Conservation (phyloP, 2,888 invertebrate genomes). For the Dioctria rufipes region DNA sequence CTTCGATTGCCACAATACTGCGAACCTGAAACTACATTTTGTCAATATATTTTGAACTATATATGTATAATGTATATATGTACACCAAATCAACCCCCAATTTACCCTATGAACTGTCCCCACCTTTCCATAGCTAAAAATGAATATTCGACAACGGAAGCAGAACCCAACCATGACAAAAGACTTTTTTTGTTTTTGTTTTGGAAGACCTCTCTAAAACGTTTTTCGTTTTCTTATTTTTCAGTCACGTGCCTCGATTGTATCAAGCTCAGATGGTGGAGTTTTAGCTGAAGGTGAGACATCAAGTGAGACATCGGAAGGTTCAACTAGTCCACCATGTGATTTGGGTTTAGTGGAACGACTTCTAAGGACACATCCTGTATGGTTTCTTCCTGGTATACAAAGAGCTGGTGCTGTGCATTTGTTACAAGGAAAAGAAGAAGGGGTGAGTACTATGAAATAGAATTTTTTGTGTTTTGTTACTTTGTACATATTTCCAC, state of each 20-base stretch:
- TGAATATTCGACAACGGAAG: constrained; percentile 20
- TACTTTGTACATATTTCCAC: not conserved
- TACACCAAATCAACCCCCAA: not conserved
- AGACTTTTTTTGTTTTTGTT: not conserved
- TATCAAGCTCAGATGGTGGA: constrained; percentile 74
- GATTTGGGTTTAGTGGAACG: constrained; percentile 90
- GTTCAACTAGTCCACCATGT: constrained; percentile 79
- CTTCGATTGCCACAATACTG: constrained; percentile 47
- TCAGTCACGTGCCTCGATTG: constrained; percentile 71
- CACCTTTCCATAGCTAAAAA: not conserved
- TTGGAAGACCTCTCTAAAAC: constrained; percentile 18
- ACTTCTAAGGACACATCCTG: constrained; percentile 91
- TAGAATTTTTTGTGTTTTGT: not conserved
- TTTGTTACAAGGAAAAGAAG: constrained; percentile 92
- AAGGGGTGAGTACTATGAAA: constrained; percentile 79
- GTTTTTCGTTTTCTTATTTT: constrained; percentile 55
- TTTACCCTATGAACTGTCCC: not conserved
- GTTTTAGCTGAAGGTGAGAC: constrained; percentile 75
- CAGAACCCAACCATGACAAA: constrained; percentile 13
- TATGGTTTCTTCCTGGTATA: constrained; percentile 96
- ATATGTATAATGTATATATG: too few relatives aligned
- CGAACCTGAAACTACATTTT: constrained; percentile 24
- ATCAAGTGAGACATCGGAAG: constrained; percentile 76
- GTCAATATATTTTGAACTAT: too few relatives aligned
- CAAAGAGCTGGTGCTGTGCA: constrained; percentile 95